Base-by-base conservation (phyloP, 2,113 vertebrate species). In the Triplophysa rosa region DNA sequence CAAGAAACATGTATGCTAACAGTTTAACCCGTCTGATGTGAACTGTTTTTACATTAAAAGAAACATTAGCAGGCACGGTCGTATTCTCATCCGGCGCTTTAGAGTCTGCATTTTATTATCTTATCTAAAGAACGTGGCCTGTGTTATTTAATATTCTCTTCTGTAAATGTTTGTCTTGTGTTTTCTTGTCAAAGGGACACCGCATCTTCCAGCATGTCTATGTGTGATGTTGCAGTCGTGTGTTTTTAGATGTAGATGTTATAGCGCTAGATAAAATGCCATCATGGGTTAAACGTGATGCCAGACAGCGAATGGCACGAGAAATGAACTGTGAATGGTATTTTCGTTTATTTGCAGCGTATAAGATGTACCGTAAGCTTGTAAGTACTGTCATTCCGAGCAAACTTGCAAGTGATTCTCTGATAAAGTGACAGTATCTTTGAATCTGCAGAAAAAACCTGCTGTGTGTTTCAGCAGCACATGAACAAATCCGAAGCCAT, bases 111-210 rank as follows among this genome's bases (percentile, higher is more conserved):
- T 52, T 52, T 14, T 4, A 14, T 52, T 4, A 13, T 14, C 12
- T 52, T 3, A 42, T 29, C 29, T 37, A 0, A 37, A 37, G 47
- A 49, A 49, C 14, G 47, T 49, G 47, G 14, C 11, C 14, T 13
- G 47, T 47, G 45, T 49, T 14, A 68, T 67, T 37, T 37, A 45
- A 45, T 45, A 45, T 47, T 19, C 64, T 77, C 78, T 78, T 71
- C 40, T 81, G 68, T 77, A 21, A 54, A 73, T 24, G n/a, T 88
- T 5, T 33, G 33, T 37, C 33, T 37, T 37, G 33, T 7, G 7
- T 37, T 37, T 37, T 37, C 54, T 80, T 72, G 84, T 70, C 80
- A 87, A 86, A 72, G 87, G 91, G 90, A 91, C 89, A 89, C 92
- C 93, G 91, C 91, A 92, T 84, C 88, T 89, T 82, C 67, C 65